Evolutionary conservation across 2,888 invertebrate species (phyloP).

Genomic region (Blera fallax): DNA sequence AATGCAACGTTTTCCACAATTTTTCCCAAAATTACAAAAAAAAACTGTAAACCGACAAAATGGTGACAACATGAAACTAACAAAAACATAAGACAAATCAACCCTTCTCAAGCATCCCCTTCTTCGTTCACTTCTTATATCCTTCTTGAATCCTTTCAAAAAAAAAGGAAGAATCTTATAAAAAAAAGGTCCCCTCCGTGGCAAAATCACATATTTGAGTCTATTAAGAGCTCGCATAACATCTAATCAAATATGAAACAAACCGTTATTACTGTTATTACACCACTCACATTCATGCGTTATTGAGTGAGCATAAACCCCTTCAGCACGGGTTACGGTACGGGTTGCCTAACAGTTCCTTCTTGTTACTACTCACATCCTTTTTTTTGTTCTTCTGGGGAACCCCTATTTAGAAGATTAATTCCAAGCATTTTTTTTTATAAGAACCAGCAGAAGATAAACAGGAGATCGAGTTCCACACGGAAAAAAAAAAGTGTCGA

Average conservation of each 20-base stretch:
- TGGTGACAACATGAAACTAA: slow-evolving; percentile 60
- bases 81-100: slow-evolving; percentile 43
- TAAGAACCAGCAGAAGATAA: slow-evolving; percentile 1
- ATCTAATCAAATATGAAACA: slow-evolving; percentile 70
- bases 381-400: background rate
- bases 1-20: slow-evolving; percentile 64
- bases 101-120: slow-evolving; percentile 65
- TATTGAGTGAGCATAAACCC: slow-evolving; percentile 19
- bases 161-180: slow-evolving; percentile 10
- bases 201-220: slow-evolving; percentile 28
- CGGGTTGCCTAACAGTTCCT: slow-evolving; percentile 42
- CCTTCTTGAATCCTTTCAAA: background rate
- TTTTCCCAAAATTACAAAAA: slow-evolving; percentile 33
- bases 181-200: slow-evolving; percentile 22
- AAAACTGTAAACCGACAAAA: slow-evolving; percentile 56
- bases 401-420: slow-evolving; percentile 53
- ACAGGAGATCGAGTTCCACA: slow-evolving; percentile 24
- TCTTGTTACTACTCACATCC: background rate
- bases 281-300: slow-evolving; percentile 39
- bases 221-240: slow-evolving; percentile 64
- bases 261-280: slow-evolving; percentile 71
- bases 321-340: slow-evolving; percentile 34
- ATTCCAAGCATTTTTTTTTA: slow-evolving; percentile 35
- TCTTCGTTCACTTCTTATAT: background rate
- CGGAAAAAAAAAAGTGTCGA: slow-evolving; percentile 57